These are phyloP conservation scores for Hartigia nigra DNA, from an alignment of 2,888 invertebrate species.

Conservation along the genomic window DNA sequence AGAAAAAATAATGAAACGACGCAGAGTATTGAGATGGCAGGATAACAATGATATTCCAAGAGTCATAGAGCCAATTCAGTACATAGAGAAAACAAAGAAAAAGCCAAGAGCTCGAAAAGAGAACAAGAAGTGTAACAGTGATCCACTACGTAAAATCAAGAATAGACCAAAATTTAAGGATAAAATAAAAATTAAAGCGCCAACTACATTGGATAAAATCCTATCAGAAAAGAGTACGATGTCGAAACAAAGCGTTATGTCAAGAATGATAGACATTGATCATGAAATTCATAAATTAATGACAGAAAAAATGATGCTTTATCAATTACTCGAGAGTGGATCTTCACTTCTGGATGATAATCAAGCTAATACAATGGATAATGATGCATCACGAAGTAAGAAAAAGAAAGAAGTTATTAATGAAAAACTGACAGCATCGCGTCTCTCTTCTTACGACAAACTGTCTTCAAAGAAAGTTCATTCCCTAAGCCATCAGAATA, in stretches of 20 bases:
- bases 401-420: not conserved
- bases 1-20: not conserved
- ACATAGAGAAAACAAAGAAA: not conserved
- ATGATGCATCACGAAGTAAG: not conserved
- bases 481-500: not conserved
- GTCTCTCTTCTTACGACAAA: not conserved
- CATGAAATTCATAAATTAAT: conserved; percentile 70
- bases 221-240: conserved; percentile 24
- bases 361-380: not conserved
- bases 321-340: conserved; percentile 68
- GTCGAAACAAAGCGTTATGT: conserved; percentile 63
- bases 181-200: conserved; percentile 27
- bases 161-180: conserved; percentile 40
- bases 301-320: conserved; percentile 71
- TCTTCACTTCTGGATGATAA: conserved; percentile 27
- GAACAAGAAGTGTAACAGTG: not conserved
- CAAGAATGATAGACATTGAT: conserved; percentile 73
- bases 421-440: not conserved
- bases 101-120: conserved; percentile 1
- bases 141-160: conserved; percentile 38
- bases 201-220: conserved; percentile 20
- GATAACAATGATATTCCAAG: not conserved
- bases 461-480: not conserved
- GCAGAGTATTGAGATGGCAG: not conserved
- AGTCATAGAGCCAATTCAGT: not conserved